Conservation (phyloP, 2,113 vertebrate genomes). For the Xenus cinereus region DNA sequence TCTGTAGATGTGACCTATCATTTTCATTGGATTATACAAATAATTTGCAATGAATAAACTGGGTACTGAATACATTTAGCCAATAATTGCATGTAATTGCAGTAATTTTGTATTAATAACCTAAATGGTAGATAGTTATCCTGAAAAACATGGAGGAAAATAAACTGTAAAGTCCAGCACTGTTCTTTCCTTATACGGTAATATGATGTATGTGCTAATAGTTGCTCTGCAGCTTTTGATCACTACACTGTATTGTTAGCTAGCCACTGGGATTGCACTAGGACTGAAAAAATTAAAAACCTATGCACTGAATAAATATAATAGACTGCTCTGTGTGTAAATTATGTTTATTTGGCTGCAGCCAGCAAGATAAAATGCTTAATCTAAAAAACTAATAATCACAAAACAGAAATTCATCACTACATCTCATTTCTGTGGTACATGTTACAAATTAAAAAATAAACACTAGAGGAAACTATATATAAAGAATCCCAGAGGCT, state of each 20-base stretch:
- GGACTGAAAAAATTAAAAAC: not conserved
- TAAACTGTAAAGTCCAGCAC: not conserved
- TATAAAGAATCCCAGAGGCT: not conserved
- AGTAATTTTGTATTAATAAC: not conserved
- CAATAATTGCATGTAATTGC: not conserved
- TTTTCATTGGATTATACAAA: not conserved
- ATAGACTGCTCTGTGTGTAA: not conserved
- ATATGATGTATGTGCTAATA: not conserved
- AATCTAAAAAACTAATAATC: conserved; percentile 50
- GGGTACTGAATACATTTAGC: not conserved
- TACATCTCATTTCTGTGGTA: conserved; percentile 18
- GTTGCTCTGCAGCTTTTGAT: not conserved
- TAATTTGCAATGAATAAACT: not conserved
- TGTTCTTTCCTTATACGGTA: not conserved
- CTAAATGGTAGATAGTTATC: not conserved
- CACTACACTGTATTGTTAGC: not conserved
- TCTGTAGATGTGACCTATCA: not conserved
- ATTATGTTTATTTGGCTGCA: conserved; percentile 15
- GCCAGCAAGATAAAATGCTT: conserved; percentile 21
- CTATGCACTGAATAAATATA: not conserved
- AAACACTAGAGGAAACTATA: conserved; percentile 40
- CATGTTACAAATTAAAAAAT: conserved; percentile 37
- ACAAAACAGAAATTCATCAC: conserved; percentile 14
- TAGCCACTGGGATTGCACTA: not conserved
- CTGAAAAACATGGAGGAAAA: not conserved